A percentile compares a stretch with the other conserved stretches of the same genome.
These are phyloP conservation scores for Lacanobia oleracea DNA, from an alignment of 2,888 invertebrate species.

Conservation along the genomic window DNA sequence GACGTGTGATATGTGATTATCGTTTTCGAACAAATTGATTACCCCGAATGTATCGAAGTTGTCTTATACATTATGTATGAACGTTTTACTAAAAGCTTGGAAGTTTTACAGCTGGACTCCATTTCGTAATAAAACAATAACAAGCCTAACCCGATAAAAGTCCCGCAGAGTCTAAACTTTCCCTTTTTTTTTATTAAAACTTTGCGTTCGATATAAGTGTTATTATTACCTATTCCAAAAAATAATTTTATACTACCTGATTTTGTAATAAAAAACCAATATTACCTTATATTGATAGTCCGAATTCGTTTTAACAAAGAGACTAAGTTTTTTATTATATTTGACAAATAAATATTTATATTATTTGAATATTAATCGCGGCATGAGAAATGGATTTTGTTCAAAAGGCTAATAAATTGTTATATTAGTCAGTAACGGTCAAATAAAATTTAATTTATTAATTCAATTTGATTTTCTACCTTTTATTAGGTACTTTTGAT, in stretches of 20 bases:
- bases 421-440: not conserved
- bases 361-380: not conserved
- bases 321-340: not conserved
- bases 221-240: not conserved
- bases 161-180: not conserved
- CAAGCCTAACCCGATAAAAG: not conserved
- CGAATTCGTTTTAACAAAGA: not conserved
- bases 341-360: constrained; percentile 1
- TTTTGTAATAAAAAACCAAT: constrained; percentile 9
- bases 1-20: constrained; percentile 16
- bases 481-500: constrained; percentile 24
- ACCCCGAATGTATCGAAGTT: constrained; percentile 6
- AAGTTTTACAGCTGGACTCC: not conserved
- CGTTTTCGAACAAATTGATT: constrained; percentile 12
- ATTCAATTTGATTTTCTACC: constrained; percentile 13
- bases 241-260: too few species aligned
- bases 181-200: not conserved
- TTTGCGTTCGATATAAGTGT: not conserved
- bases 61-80: constrained; percentile 25
- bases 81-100: not conserved
- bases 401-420: constrained; percentile 8
- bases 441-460: constrained; percentile 23
- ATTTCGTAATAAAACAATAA: constrained; percentile 8
- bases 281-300: not conserved
- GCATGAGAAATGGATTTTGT: not conserved